These are phyloP conservation scores for Carabus problematicus DNA, from an alignment of 2,888 invertebrate genomes.

Conservation along the genomic window DNA sequence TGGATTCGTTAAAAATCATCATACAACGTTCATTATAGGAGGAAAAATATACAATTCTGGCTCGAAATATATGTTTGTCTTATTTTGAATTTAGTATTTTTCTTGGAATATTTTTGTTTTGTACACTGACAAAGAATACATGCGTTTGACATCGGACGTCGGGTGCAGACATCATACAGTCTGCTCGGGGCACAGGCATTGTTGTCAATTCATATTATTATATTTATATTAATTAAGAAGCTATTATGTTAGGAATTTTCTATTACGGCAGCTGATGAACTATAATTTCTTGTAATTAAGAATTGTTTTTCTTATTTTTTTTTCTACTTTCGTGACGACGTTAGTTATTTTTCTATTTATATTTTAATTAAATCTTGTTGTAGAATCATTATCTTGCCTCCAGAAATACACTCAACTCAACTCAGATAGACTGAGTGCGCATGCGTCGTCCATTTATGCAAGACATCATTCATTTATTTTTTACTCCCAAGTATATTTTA, in stretches of 20 bases:
- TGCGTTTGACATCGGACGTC: neutral
- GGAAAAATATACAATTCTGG: too few species aligned
- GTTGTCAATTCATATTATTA: slow-evolving; percentile 30
- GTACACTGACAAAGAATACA: neutral
- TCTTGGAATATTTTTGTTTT: neutral
- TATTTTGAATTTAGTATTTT: too few species aligned
- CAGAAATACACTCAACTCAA: neutral
- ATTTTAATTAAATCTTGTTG: slow-evolving; percentile 43
- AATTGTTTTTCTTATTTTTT: slow-evolving; percentile 38
- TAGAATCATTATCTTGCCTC: slow-evolving; percentile 35
- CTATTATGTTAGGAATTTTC: slow-evolving; percentile 42
- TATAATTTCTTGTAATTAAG: slow-evolving; percentile 42
- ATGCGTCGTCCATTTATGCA: neutral
- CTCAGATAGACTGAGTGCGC: neutral
- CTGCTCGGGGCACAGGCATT: too few species aligned
- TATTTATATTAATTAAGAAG: slow-evolving; percentile 43
- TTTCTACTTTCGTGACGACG: slow-evolving; percentile 31
- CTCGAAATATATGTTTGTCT: too few species aligned
- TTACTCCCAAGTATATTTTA: neutral
- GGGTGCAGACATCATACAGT: neutral
- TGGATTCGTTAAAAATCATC: neutral
- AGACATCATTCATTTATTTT: neutral
- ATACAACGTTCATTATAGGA: too few species aligned
- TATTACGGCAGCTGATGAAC: slow-evolving; percentile 42
- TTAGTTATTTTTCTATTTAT: slow-evolving; percentile 43